A percentile compares a stretch with the other conserved stretches of the same genome.
phyloP scores from a whole-genome alignment of 2,797 vertebrate species.

The Myotis myotis region DNA sequence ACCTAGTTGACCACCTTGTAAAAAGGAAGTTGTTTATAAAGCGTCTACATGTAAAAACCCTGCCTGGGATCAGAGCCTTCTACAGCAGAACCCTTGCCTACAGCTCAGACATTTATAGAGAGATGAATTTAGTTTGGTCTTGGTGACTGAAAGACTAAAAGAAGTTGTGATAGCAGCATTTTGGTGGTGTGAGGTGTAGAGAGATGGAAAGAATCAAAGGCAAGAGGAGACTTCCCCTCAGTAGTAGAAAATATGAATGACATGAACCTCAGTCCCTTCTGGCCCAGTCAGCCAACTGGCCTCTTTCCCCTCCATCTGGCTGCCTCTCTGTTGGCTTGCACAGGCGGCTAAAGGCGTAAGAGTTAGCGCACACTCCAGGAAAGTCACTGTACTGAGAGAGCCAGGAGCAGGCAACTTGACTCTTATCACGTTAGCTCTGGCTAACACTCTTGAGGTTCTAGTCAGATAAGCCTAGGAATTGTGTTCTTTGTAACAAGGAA shows the following conservation, averaged over 20 bases:
- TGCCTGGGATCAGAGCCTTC: background rate
- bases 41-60: background rate
- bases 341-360: background rate
- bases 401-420: background rate
- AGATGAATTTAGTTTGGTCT: background rate
- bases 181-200: background rate
- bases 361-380: background rate
- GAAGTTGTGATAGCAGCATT: background rate
- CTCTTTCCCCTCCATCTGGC: background rate
- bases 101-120: background rate
- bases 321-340: background rate
- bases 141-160: background rate
- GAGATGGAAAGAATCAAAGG: background rate
- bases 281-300: background rate
- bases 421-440: background rate
- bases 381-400: background rate
- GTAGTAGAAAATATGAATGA: fast-evolving
- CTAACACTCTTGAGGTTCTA: background rate
- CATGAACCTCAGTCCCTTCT: background rate
- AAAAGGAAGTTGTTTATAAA: background rate
- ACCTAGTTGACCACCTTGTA: background rate
- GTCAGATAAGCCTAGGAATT: background rate
- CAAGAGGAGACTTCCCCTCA: too few species aligned
- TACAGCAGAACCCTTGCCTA: background rate
- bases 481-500: background rate